Base-by-base conservation (phyloP, 2,113 vertebrate species). In the Xenopus borealis region DNA sequence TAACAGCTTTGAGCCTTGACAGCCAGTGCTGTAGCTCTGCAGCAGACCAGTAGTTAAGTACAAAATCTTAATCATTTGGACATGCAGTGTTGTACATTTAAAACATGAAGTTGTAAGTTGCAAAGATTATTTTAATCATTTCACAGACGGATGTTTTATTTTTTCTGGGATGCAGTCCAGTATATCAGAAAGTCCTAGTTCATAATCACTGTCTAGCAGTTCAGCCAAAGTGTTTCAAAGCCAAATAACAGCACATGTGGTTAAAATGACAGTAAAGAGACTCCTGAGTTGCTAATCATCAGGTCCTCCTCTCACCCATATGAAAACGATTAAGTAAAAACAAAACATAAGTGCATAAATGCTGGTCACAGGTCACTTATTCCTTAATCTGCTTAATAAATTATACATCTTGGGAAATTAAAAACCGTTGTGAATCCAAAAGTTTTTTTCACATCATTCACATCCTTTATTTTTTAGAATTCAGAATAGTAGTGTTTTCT, bases 241-340 rank as follows among this genome's bases (percentile, higher is more conserved):
- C 40, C 63, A 66, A 19, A 46, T n/a, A 66, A 66, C 63, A 45
- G 30, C 30, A 46, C 40, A 66, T 66, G n/a, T 66, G 9, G 40
- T 66, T 46, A 66, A 46, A 46, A 46, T 66, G 40, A 66, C 63
- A 66, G 47, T 46, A 46, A 66, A 66, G 40, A 66, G 45, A 45
- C 40, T 4, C 2, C n/a, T 19, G 44, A 66, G 40, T 40, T 40
- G 33, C 33, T 40, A 46, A 66, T 66, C 33, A 46, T 66, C 40
- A 19, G 10, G 17, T 66, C 27, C 40, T 63, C 9, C 20, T 9
- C n/a, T 46, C 19, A 12, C 8, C 63, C 33, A 66, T 45, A 46
- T 66, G 62, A 40, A 64, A 64, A 66, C 12, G 18, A 11, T 66
- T 66, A 66, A 45, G 17, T 46, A 66, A 45, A 64, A 44, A 16